A percentile compares a stretch with the other conserved stretches of the same genome.
phyloP scores from a whole-genome alignment of 2,888 invertebrate species.

The Drosophila ustulata region DNA sequence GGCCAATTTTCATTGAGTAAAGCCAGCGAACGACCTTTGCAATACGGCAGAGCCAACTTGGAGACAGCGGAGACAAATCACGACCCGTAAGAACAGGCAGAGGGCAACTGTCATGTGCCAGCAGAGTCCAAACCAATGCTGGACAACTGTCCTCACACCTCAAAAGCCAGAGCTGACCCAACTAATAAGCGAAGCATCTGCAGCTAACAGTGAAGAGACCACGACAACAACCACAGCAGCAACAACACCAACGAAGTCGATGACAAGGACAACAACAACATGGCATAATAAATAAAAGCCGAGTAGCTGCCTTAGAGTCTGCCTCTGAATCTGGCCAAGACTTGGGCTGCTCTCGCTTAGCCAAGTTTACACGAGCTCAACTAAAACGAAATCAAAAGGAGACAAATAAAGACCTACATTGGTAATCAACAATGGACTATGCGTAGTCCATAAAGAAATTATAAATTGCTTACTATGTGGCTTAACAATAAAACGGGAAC shows the following conservation, averaged over 20 bases:
- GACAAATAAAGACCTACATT: no score
- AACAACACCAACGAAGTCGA: conserved; percentile 29
- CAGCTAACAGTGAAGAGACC: conserved; percentile 51
- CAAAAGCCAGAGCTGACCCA: conserved; percentile 67
- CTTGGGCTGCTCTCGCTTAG: conserved; percentile 5
- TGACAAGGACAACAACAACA: conserved; percentile 51
- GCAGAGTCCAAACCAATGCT: conserved; percentile 30
- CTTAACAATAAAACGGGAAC: no score
- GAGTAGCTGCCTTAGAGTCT: conserved; percentile 75
- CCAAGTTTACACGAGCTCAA: conserved; percentile 31
- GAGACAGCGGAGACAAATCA: conserved; percentile 71
- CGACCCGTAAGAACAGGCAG: conserved; percentile 64
- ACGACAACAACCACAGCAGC: conserved; percentile 34
- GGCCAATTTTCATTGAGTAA: conserved; percentile 73
- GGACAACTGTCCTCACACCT: conserved; percentile 59
- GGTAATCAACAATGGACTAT: no score
- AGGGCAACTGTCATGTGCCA: conserved; percentile 55
- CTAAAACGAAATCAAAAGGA: not conserved
- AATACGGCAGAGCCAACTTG: conserved; percentile 40
- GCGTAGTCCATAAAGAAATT: no score
- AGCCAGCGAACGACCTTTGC: conserved; percentile 75
- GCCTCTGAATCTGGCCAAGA: conserved; percentile 46
- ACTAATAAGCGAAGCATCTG: conserved; percentile 68
- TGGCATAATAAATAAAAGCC: conserved; percentile 80
- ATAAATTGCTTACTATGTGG: no score